These are phyloP conservation scores for Aleadryas rufinucha DNA, from an alignment of 2,113 vertebrate species.

Conservation along the genomic window DNA sequence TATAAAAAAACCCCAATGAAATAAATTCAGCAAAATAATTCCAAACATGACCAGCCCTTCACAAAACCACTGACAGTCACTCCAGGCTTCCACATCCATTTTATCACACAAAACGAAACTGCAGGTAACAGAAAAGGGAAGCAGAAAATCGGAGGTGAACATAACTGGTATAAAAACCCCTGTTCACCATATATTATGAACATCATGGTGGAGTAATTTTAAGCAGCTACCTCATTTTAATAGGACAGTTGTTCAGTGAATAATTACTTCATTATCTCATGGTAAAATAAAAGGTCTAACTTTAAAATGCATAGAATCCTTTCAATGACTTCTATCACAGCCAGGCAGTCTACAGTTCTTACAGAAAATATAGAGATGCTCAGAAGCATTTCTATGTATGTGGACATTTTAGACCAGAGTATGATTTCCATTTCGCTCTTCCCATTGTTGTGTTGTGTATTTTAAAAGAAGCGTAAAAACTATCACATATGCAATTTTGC, in stretches of 20 bases:
- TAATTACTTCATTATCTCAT: constrained; percentile 29
- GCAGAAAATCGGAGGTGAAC: neutral
- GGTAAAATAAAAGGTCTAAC: constrained; percentile 16
- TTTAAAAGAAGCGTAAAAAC: constrained; percentile 62
- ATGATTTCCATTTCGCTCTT: constrained; percentile 38
- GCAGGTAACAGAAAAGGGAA: neutral
- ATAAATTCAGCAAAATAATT: constrained; percentile 29
- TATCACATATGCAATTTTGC: constrained; percentile 54
- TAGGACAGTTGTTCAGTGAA: constrained; percentile 16
- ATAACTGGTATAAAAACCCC: neutral
- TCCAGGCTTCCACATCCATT: constrained; percentile 15
- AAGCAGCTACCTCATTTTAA: constrained; percentile 45
- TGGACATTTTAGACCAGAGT: constrained; percentile 30
- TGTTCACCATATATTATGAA: constrained; percentile 32
- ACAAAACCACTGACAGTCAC: neutral
- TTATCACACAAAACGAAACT: constrained; percentile 15
- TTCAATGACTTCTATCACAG: constrained; percentile 21
- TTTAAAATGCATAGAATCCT: constrained; percentile 56
- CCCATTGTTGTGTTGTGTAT: neutral
- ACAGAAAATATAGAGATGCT: constrained; percentile 55
- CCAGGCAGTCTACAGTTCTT: constrained; percentile 27
- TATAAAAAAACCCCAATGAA: neutral
- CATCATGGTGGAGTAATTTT: neutral
- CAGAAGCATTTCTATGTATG: neutral
- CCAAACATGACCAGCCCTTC: constrained; percentile 47